phyloP scores from a whole-genome alignment of 2,888 invertebrate genomes.

The Nezara viridula region DNA sequence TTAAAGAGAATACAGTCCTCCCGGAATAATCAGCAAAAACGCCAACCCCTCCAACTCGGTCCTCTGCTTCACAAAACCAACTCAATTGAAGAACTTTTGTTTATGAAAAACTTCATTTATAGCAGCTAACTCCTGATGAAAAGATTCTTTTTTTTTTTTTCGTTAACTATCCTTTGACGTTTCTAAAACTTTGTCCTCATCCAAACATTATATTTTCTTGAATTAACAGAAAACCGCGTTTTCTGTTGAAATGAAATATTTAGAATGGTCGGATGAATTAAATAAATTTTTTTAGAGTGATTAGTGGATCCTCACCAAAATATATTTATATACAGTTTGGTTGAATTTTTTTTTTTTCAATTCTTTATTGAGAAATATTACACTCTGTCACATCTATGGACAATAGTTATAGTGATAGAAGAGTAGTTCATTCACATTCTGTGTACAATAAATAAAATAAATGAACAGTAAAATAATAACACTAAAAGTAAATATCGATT shows the following conservation, averaged over 20 bases:
- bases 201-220: not conserved
- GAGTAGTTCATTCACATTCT: too few species aligned
- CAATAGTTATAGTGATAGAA: too few species aligned
- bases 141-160: not conserved
- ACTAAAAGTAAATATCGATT: too few species aligned
- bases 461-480: too few species aligned
- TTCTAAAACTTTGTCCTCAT: not conserved
- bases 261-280: not conserved
- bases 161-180: not conserved
- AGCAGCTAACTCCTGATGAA: not conserved
- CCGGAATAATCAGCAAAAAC: slow-evolving; percentile 27
- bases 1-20: not conserved
- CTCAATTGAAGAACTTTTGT: slow-evolving; percentile 29
- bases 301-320: too few species aligned
- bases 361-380: too few species aligned
- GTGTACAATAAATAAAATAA: too few species aligned
- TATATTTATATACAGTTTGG: too few species aligned
- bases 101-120: slow-evolving; percentile 17
- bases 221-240: not conserved
- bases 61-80: not conserved
- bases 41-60: not conserved
- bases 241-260: not conserved
- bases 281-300: too few species aligned
- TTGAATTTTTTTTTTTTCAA: too few species aligned
- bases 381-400: too few species aligned